phyloP scores from a whole-genome alignment of 1,140 invertebrate genomes.

The Drosophila santomea region DNA sequence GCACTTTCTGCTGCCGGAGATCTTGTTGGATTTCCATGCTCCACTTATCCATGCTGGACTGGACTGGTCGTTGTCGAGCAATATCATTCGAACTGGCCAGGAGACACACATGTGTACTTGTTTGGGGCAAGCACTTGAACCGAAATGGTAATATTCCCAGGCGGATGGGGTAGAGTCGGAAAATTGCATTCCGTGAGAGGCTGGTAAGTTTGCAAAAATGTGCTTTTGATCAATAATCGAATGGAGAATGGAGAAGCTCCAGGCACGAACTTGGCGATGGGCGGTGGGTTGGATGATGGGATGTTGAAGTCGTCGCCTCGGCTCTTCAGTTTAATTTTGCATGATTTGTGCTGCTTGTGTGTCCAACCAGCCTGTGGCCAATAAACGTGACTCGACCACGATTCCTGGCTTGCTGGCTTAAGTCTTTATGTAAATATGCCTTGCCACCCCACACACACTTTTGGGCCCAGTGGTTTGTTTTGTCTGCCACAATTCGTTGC shows the following conservation, averaged over 20 bases:
- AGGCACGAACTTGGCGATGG: background rate
- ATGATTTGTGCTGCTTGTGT: constrained; percentile 51
- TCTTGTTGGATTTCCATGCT: background rate
- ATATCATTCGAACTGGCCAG: constrained; percentile 28
- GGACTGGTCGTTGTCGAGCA: constrained; percentile 20
- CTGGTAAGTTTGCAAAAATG: constrained; percentile 10
- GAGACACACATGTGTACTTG: constrained; percentile 37
- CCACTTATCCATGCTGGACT: background rate
- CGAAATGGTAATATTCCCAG: constrained; percentile 28
- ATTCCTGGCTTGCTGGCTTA: constrained; percentile 59
- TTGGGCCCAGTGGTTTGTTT: constrained; percentile 28
- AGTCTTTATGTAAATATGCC: constrained; percentile 64
- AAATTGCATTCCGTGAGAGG: constrained; percentile 37
- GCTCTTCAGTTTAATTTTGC: constrained; percentile 54
- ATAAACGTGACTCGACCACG: constrained; percentile 76
- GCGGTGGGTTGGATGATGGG: background rate
- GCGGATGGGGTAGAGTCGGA: background rate
- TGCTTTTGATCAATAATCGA: constrained; percentile 47
- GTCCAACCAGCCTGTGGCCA: constrained; percentile 62
- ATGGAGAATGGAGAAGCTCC: background rate
- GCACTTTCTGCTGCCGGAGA: background rate
- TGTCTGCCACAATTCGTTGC: constrained; percentile 53
- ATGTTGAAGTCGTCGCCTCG: background rate
- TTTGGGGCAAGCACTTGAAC: constrained; percentile 42
- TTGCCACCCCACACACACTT: constrained; percentile 1